phyloP scores from a whole-genome alignment of 2,113 vertebrate species.

The Pituophis catenifer region DNA sequence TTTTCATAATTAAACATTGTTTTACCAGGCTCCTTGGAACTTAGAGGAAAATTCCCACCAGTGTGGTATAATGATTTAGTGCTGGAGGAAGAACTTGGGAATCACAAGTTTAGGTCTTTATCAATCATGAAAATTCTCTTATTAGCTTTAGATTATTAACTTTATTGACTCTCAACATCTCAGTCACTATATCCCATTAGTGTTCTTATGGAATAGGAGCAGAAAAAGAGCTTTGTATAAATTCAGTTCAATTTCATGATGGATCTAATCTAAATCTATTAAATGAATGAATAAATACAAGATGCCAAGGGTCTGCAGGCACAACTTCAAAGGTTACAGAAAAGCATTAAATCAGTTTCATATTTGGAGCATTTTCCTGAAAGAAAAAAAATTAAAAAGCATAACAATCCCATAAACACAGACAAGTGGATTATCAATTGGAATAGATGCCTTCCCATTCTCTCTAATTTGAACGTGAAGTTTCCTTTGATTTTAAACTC shows the following conservation, averaged over 20 bases:
- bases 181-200: background rate
- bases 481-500: background rate
- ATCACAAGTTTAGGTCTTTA: background rate
- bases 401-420: background rate
- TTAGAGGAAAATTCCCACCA: background rate
- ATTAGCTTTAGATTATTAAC: background rate
- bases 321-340: background rate
- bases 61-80: background rate
- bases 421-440: background rate
- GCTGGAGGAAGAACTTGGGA: background rate
- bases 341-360: background rate
- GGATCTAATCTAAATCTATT: background rate
- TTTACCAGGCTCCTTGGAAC: background rate
- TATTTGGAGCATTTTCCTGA: background rate
- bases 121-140: background rate
- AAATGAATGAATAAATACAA: background rate
- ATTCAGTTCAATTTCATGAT: background rate
- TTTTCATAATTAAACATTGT: background rate
- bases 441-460: background rate
- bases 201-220: background rate
- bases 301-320: background rate
- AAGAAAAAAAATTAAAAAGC: background rate
- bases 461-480: background rate
- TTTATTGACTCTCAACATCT: background rate
- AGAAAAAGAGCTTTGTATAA: background rate